Conservation (phyloP, 2,888 invertebrate species). For the Nineta flava region DNA sequence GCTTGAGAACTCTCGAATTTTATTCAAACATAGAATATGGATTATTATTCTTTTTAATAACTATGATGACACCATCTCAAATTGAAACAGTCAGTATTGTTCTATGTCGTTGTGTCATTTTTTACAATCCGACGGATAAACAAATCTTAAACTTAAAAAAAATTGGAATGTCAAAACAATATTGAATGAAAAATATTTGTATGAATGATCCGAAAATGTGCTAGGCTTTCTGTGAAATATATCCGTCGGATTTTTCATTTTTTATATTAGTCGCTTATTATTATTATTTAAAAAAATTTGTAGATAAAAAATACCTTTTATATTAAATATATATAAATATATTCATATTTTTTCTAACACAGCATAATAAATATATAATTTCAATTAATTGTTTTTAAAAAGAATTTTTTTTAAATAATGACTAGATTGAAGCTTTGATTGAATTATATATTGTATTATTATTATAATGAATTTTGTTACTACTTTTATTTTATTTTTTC, state of each 20-base stretch:
- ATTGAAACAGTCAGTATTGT: conserved; percentile 5
- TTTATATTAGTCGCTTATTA: conserved; percentile 1
- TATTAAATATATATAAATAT: conserved; percentile 3
- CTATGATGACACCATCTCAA: conserved; percentile 2
- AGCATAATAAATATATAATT: conserved; percentile 4
- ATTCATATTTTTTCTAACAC: conserved; percentile 8
- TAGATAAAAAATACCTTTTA: conserved; percentile 6
- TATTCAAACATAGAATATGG: too few relatives aligned
- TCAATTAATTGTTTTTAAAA: not conserved
- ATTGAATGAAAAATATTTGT: too few relatives aligned
- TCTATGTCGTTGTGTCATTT: conserved; percentile 5
- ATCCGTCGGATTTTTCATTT: conserved; percentile 1
- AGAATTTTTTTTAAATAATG: not conserved
- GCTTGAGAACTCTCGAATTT: too few relatives aligned
- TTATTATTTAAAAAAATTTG: conserved; percentile 2
- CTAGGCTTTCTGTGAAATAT: not conserved
- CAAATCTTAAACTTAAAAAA: not conserved
- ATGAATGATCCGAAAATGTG: not conserved
- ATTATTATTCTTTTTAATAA: not conserved
- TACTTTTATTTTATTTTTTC: conserved; percentile 16
- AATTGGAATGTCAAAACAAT: not conserved
- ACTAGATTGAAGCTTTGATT: conserved; percentile 6
- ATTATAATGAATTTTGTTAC: conserved; percentile 8
- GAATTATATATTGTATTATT: not conserved
- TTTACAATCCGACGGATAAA: not conserved